Conservation (phyloP, 2,888 invertebrate species). For the Uloborus plumipes region DNA sequence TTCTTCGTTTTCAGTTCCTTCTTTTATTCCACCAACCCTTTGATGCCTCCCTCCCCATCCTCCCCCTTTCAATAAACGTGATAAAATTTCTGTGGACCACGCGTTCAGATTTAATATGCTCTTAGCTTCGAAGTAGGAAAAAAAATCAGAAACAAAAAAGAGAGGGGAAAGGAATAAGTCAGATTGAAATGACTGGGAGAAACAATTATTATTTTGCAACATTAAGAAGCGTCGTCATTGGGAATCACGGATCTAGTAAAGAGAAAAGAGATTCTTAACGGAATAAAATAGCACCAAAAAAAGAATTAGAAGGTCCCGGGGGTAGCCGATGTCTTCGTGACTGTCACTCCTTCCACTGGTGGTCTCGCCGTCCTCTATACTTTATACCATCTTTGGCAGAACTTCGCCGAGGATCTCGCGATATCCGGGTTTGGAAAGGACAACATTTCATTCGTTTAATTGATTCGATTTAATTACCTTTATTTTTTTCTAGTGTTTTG, state of each 20-base stretch:
- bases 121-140: not conserved
- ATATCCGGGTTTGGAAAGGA: constrained; percentile 24
- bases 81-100: constrained; percentile 44
- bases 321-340: constrained; percentile 58
- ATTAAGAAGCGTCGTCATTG: constrained; percentile 56
- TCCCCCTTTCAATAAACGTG: constrained; percentile 49
- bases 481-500: not conserved
- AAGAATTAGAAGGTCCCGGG: constrained; percentile 13
- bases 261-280: constrained; percentile 33
- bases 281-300: constrained; percentile 36
- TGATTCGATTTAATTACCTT: no score
- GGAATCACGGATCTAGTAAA: constrained; percentile 56
- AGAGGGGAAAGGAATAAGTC: not conserved
- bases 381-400: constrained; percentile 43
- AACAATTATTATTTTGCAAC: constrained; percentile 62
- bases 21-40: constrained; percentile 5
- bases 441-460: not conserved
- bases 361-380: constrained; percentile 26
- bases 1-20: constrained; percentile 25
- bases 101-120: constrained; percentile 47
- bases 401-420: not conserved
- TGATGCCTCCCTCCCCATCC: not conserved
- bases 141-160: no score
- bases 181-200: constrained; percentile 58
- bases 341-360: constrained; percentile 60